Conservation (phyloP, 2,797 vertebrate genomes). For the Calcarius lapponicus region DNA sequence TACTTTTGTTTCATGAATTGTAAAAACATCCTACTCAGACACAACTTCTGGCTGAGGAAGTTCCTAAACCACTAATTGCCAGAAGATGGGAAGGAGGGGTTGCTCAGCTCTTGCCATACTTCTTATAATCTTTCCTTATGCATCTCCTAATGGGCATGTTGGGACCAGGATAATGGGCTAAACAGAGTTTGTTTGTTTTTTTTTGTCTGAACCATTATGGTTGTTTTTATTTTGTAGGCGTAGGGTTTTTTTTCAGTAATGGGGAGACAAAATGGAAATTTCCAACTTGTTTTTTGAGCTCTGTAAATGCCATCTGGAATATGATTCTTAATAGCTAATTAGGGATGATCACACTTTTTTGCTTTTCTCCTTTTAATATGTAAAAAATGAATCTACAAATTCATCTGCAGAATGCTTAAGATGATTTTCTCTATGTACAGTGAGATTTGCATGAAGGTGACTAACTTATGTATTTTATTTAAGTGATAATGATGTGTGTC, state of each 20-base stretch:
- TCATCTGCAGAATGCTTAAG: not conserved
- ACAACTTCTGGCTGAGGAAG: slow-evolving; percentile 28
- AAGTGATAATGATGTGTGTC: not conserved
- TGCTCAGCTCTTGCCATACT: slow-evolving; percentile 3
- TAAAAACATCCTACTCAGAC: slow-evolving; percentile 29
- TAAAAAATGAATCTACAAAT: not conserved
- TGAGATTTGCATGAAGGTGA: not conserved
- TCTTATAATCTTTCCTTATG: slow-evolving; percentile 44
- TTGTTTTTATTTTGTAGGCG: slow-evolving; percentile 18
- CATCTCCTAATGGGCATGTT: slow-evolving; percentile 42
- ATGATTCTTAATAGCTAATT: not conserved
- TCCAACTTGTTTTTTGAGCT: not conserved
- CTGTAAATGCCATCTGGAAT: not conserved
- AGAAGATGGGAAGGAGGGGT: slow-evolving; percentile 34
- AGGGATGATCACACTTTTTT: not conserved
- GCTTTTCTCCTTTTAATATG: not conserved
- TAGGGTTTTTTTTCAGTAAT: not conserved
- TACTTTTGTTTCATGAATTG: slow-evolving; percentile 30
- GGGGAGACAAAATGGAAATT: slow-evolving; percentile 9
- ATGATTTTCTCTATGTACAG: not conserved
- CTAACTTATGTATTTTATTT: not conserved
- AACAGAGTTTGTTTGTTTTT: not conserved
- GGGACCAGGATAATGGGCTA: slow-evolving; percentile 52
- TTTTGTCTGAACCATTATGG: slow-evolving; percentile 1
- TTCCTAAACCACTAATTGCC: slow-evolving; percentile 58